Base-by-base conservation (phyloP, 2,888 invertebrate genomes). In the Ephialtes manifestator region DNA sequence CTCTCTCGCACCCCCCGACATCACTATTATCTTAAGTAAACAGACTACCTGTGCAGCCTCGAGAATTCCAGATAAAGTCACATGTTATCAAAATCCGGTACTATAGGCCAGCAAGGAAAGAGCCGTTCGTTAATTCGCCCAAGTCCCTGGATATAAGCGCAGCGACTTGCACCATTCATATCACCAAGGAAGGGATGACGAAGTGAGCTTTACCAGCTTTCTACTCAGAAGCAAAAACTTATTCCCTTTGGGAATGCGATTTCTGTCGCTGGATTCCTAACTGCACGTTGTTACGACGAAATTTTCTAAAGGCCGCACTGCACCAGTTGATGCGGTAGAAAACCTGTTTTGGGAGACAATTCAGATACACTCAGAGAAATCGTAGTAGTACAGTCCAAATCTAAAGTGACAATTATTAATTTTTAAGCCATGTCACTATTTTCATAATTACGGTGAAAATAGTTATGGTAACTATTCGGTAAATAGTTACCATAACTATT, bases 21-120 rank as follows among this genome's bases (percentile, higher is more conserved):
- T 90, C 87, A 87, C 91, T 89, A 93, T 93, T 93, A 93, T 93
- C 93, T 93, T 92, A 89, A 91, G 92, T 93, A 92, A 93, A 92
- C 93, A 93, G 93, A 90, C 92, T 92, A 91, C 92, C 91, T 90
- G 91, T 88, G 89, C 89, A 85, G 89, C 81, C 89, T 84, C 88
- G 89, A 87, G 89, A 91, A 89, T 90, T 89, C 90, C 87, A 92
- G 93, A 93, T 93, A 93, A 92, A 92, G 92, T 92, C 92, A 91
- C 91, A 90, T 90, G 91, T 92, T 93, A 93, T 92, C 92, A 92
- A 91, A 93, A 92, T 92, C 92, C 92, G 83, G 76, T 86, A 88
- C 87, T 87, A 86, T 86, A 86, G 81, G 78, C 75, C 84, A 77
- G 75, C 79, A 24, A 72, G 63, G 35, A 63, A 79, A 67, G 65